Percentiles rank a stretch among this genome's conserved stretches.
These are phyloP conservation scores for Drosophila eohydei DNA, from an alignment of 2,888 invertebrate genomes.

Conservation along the genomic window DNA sequence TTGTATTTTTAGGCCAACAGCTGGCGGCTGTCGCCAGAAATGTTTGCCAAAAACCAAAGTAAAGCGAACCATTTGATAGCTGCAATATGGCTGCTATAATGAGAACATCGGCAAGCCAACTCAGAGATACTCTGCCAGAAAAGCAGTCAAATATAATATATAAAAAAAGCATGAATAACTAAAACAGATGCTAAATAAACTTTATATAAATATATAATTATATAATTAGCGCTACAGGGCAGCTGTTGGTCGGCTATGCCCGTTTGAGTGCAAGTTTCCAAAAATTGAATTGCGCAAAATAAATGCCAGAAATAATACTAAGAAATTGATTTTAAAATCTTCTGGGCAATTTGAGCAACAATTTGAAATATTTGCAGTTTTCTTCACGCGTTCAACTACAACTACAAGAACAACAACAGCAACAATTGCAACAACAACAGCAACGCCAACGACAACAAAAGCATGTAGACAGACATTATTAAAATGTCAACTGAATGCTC, in stretches of 20 bases:
- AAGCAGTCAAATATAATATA: not conserved
- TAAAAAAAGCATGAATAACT: not conserved
- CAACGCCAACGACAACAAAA: conserved; percentile 13
- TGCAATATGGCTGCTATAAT: conserved; percentile 9
- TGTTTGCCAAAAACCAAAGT: conserved; percentile 31
- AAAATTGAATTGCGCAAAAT: conserved; percentile 15
- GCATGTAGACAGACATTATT: conserved; percentile 49
- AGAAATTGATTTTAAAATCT: conserved; percentile 16
- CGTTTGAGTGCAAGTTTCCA: not conserved
- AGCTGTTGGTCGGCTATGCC: not conserved
- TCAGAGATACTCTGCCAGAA: not conserved
- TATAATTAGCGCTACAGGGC: not conserved
- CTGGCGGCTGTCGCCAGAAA: conserved; percentile 35
- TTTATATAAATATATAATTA: not conserved
- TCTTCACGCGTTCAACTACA: conserved; percentile 16
- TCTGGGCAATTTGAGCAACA: conserved; percentile 9
- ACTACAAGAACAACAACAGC: conserved; percentile 13
- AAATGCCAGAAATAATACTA: conserved; percentile 20
- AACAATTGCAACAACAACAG: conserved; percentile 9
- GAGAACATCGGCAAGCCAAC: not conserved
- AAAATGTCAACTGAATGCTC: conserved; percentile 76
- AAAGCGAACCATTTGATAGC: conserved; percentile 20
- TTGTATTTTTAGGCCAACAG: conserved; percentile 36
- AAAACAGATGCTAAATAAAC: not conserved
- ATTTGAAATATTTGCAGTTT: conserved; percentile 10